Base-by-base conservation (phyloP, 1,140 invertebrate species). In the Ips typographus region DNA sequence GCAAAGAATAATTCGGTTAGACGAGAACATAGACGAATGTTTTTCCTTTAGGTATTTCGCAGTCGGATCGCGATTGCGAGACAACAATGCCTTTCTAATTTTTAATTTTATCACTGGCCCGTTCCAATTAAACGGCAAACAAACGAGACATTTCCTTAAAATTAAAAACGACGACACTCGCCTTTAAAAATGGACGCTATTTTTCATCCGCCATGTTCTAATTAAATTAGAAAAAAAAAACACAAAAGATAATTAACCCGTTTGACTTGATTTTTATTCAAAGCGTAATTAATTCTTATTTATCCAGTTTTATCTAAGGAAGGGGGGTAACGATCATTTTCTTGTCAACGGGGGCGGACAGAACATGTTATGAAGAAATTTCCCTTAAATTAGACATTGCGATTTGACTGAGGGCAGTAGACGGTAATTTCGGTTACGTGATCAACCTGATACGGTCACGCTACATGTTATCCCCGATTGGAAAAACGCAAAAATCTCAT, bases 221-320 rank as follows among this genome's bases (percentile, higher is more conserved):
- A 71, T 71, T 71, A 65, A 71, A 60, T 71, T 71, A 65, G 63
- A 57, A 65, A 63, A 70, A 70, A 65, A 64, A 65, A 44, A 71
- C 47, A 71, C 63, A 71, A 71, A 71, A 71, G 62, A 65, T 71
- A 71, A 71, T 71, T 71, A 71, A 71, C 69, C 69, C 69, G 69
- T 71, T 71, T 71, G 63, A 71, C 69, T 71, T 66, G 69, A 71
- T 66, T 65, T 65, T 65, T 62, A 71, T 71, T 71, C 69, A 71
- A 71, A 71, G 63, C 56, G 47, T 66, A 71, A 71, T 71, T 71
- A 71, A 71, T 71, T 71, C 57, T 71, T 71, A 71, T 71, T 71
- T 71, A 66, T 66, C 69, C 55, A 58, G 7, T 49, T 49, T 8
- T 49, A 49, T 49, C 44, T 49, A 49, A 49, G 22, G 44, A 49